Conservation (phyloP, 1,140 invertebrate species). For the Artemia franciscana region DNA sequence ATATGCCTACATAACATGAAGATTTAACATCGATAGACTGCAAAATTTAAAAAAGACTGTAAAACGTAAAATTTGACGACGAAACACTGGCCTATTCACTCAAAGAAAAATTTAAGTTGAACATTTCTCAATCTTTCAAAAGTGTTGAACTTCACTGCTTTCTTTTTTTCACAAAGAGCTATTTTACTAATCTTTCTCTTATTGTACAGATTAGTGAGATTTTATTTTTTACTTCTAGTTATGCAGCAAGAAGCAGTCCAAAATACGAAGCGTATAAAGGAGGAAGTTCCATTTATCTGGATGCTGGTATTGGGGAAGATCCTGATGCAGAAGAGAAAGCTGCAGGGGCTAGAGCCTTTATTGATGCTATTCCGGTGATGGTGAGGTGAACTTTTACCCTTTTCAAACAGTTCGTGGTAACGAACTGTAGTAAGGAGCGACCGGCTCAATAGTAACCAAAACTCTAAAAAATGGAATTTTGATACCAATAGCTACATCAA, state of each 20-base stretch:
- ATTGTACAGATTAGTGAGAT: too few species aligned
- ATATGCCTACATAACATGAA: too few species aligned
- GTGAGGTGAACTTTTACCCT: too few species aligned
- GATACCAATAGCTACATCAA: too few species aligned
- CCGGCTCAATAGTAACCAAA: too few species aligned
- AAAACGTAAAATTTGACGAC: slow-evolving; percentile 20
- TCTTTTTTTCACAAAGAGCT: slow-evolving; percentile 17
- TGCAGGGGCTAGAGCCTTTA: not conserved
- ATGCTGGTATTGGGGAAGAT: slow-evolving; percentile 15
- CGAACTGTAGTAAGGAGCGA: too few species aligned
- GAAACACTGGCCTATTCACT: slow-evolving; percentile 16
- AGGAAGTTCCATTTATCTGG: slow-evolving; percentile 18
- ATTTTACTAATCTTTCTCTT: not conserved
- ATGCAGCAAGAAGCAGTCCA: slow-evolving; percentile 23
- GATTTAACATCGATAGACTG: too few species aligned
- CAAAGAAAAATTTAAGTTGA: slow-evolving; percentile 17
- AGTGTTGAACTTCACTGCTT: slow-evolving; percentile 15
- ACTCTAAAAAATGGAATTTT: too few species aligned
- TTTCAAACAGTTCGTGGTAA: too few species aligned
- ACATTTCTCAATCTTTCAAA: not conserved
- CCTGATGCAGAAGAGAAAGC: slow-evolving; percentile 17
- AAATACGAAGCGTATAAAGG: slow-evolving; percentile 17
- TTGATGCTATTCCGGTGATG: not conserved
- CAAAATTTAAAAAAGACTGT: slow-evolving; percentile 24
- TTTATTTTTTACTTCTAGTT: slow-evolving; percentile 18